phyloP scores from a whole-genome alignment of 2,797 vertebrate species.

The Pangasius krempfi region DNA sequence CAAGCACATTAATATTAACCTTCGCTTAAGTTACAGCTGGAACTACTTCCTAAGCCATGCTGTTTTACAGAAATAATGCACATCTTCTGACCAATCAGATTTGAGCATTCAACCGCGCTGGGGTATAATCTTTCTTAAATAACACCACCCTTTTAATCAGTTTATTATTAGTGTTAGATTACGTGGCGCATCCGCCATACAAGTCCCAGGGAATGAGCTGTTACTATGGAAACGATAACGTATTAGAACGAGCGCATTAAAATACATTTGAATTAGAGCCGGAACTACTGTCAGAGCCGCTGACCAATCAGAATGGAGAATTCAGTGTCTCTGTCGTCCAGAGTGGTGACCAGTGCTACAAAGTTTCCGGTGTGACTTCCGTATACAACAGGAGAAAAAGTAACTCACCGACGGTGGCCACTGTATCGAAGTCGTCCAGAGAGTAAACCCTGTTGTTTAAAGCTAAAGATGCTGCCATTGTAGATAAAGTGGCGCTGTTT shows the following conservation, averaged over 20 bases:
- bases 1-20: not conserved
- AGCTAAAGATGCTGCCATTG: constrained; percentile 60
- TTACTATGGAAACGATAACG: not conserved
- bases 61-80: not conserved
- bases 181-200: not conserved
- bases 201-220: no score
- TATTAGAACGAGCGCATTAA: not conserved
- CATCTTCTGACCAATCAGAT: not conserved
- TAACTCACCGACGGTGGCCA: constrained; percentile 87
- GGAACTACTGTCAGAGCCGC: not conserved
- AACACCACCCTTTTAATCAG: not conserved
- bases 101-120: not conserved
- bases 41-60: not conserved
- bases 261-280: not conserved
- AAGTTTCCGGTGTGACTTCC: not conserved
- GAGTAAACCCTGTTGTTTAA: constrained; percentile 64
- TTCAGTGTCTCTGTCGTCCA: not conserved
- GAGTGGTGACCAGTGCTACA: not conserved
- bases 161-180: not conserved
- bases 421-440: constrained; percentile 86
- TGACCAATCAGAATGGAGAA: not conserved
- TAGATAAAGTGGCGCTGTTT: constrained; percentile 53
- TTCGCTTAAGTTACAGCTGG: not conserved
- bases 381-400: not conserved
- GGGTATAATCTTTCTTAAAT: not conserved